Percentiles rank a stretch among this genome's conserved stretches.
phyloP scores from a whole-genome alignment of 2,113 vertebrate genomes.

The Ptyas mucosa region DNA sequence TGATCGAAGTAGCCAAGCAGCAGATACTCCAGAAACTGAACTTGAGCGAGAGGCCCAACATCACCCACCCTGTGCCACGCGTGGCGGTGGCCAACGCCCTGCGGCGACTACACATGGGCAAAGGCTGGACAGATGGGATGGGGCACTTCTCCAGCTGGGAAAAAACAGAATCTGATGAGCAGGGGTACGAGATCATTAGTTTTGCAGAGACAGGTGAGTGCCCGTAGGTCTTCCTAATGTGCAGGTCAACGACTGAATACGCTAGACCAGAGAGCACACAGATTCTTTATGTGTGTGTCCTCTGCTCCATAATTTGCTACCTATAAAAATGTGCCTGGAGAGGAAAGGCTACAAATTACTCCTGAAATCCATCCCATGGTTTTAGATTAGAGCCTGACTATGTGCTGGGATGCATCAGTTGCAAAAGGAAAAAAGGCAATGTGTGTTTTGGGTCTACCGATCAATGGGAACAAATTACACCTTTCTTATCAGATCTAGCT shows the following conservation, averaged over 20 bases:
- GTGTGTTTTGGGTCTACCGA: background rate
- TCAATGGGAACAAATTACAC: too few relatives aligned
- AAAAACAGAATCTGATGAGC: conserved; percentile 57
- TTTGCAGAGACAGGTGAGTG: conserved; percentile 89
- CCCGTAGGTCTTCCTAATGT: background rate
- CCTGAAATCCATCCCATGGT: background rate
- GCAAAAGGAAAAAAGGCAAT: background rate
- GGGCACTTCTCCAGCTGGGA: conserved; percentile 61
- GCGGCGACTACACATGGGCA: conserved; percentile 75
- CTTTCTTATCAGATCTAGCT: background rate
- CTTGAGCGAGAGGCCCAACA: conserved; percentile 83
- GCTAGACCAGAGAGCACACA: background rate
- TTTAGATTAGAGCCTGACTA: background rate
- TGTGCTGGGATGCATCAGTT: background rate
- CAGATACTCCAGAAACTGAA: conserved; percentile 86
- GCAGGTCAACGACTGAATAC: background rate
- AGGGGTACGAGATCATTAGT: conserved; percentile 90
- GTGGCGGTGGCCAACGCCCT: conserved; percentile 79
- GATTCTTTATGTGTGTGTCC: background rate
- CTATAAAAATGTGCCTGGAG: background rate
- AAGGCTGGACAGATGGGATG: conserved; percentile 65
- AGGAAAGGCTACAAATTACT: background rate
- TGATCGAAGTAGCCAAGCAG: conserved; percentile 82
- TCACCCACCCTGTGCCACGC: conserved; percentile 77
- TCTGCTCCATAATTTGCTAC: background rate